A percentile compares a stretch with the other conserved stretches of the same genome.
Evolutionary conservation across 2,797 vertebrate genomes (phyloP).

Genomic region (Poecilia picta): DNA sequence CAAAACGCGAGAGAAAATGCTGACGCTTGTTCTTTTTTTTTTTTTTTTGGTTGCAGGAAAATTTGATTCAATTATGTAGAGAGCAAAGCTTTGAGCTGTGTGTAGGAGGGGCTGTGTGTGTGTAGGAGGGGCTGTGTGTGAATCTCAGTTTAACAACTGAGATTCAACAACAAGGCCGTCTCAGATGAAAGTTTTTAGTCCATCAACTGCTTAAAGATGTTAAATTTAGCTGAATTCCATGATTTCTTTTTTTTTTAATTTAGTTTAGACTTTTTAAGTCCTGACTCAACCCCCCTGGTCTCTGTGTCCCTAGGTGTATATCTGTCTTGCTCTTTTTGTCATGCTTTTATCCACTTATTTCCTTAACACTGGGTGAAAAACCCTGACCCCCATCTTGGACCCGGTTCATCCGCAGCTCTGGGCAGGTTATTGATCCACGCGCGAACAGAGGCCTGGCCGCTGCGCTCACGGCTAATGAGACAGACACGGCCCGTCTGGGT

Average conservation of each 20-base stretch:
- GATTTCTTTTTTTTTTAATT: neutral
- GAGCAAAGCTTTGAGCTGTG: slow-evolving; percentile 51
- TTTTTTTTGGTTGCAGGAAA: slow-evolving; percentile 38
- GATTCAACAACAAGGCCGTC: neutral
- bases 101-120: slow-evolving; percentile 27
- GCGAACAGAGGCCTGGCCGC: slow-evolving; percentile 36
- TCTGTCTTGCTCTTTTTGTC: slow-evolving; percentile 40
- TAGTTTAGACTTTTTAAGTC: neutral
- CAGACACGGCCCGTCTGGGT: slow-evolving; percentile 42
- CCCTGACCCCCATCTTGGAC: slow-evolving; percentile 73
- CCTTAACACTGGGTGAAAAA: slow-evolving; percentile 50
- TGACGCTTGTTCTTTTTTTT: slow-evolving; percentile 49
- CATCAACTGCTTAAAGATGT: neutral
- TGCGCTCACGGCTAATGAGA: slow-evolving; percentile 69
- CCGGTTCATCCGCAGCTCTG: slow-evolving; percentile 61
- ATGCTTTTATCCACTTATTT: slow-evolving; percentile 74
- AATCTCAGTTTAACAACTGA: neutral
- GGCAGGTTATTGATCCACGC: slow-evolving; percentile 73
- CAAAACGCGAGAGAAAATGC: slow-evolving; percentile 55
- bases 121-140: neutral
- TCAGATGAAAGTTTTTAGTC: neutral
- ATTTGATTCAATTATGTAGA: slow-evolving; percentile 70
- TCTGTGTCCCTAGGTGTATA: slow-evolving; percentile 8
- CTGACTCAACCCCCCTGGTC: slow-evolving; percentile 9
- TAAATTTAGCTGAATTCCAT: neutral